These are phyloP conservation scores for Papilio xuthus DNA, from an alignment of 1,140 invertebrate genomes.

Conservation along the genomic window DNA sequence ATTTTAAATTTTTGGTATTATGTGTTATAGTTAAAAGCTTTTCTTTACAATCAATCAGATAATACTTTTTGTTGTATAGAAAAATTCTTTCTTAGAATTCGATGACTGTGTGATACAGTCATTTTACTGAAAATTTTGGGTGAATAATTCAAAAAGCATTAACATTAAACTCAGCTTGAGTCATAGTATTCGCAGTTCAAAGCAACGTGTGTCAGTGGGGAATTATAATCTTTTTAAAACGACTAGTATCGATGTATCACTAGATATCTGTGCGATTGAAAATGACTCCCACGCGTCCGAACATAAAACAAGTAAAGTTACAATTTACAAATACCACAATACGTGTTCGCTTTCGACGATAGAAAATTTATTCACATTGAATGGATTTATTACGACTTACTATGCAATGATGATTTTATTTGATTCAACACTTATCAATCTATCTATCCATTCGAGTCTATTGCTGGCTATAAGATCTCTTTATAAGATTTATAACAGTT, in stretches of 20 bases:
- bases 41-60: not conserved
- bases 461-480: not conserved
- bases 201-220: not conserved
- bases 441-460: not conserved
- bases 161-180: not conserved
- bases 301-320: not conserved
- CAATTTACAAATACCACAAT: not conserved
- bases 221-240: not conserved
- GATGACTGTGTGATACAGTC: not conserved
- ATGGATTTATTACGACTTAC: constrained; percentile 22
- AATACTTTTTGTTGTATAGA: not conserved
- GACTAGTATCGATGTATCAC: not conserved
- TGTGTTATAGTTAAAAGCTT: not conserved
- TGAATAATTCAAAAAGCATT: not conserved
- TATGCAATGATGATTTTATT: constrained; percentile 10
- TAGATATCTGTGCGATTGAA: not conserved
- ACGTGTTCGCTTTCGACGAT: not conserved
- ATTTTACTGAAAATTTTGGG: not conserved
- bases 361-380: not conserved
- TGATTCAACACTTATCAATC: not conserved
- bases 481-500: not conserved
- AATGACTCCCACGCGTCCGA: not conserved
- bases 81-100: not conserved
- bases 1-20: not conserved
- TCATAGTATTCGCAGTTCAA: not conserved